phyloP scores from a whole-genome alignment of 2,888 invertebrate species.

The Hedychridium roseum region DNA sequence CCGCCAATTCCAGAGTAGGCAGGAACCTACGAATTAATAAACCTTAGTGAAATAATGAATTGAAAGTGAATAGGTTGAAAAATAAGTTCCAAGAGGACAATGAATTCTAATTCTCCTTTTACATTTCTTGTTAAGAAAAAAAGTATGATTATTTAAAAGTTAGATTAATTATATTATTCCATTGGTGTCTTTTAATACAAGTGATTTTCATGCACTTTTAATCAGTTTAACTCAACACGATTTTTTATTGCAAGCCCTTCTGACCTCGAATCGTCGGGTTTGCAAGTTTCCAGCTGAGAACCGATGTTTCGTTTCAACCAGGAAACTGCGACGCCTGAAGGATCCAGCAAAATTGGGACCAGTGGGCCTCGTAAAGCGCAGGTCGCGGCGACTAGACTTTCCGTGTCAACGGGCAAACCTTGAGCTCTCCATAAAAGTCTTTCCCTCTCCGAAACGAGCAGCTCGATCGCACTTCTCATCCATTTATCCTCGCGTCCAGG shows the following conservation, averaged over 20 bases:
- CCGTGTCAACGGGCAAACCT: slow-evolving; percentile 75
- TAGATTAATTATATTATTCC: no score
- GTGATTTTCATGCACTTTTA: no score
- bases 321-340: slow-evolving; percentile 81
- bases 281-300: slow-evolving; percentile 77
- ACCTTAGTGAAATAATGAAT: no score
- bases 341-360: slow-evolving; percentile 87
- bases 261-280: slow-evolving; percentile 79
- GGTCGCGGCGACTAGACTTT: slow-evolving; percentile 55
- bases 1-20: slow-evolving; percentile 78
- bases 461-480: slow-evolving; percentile 47
- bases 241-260: no score
- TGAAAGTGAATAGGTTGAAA: no score
- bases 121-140: no score
- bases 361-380: slow-evolving; percentile 66
- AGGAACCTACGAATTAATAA: no score
- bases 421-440: slow-evolving; percentile 86
- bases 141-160: no score
- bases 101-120: no score
- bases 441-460: slow-evolving; percentile 71
- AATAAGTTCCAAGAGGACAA: no score
- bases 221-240: no score
- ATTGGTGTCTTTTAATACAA: no score
- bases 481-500: slow-evolving; percentile 45
- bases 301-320: slow-evolving; percentile 82